Conservation (phyloP, 2,888 invertebrate genomes). For the Ametastegia equiseti region DNA sequence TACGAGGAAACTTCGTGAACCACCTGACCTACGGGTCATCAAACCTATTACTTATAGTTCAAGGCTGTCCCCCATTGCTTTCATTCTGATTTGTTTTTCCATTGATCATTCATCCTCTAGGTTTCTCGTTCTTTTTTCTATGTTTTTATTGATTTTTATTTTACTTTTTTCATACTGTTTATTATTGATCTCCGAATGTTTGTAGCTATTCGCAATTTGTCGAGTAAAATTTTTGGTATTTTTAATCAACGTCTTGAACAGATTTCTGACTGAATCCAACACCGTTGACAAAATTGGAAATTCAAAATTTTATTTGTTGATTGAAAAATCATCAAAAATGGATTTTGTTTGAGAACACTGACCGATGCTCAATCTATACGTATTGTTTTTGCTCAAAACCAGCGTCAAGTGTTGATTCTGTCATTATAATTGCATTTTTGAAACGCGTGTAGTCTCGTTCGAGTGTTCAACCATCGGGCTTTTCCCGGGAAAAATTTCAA, state of each 20-base stretch:
- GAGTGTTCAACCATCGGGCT: neutral
- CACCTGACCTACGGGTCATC: conserved; percentile 48
- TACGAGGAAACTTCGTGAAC: conserved; percentile 55
- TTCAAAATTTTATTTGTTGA: neutral
- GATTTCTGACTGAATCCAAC: neutral
- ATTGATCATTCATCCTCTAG: neutral
- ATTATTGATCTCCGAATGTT: neutral
- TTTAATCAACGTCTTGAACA: neutral
- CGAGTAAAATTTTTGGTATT: neutral
- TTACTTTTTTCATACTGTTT: neutral
- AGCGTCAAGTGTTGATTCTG: no score
- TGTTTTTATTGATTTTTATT: neutral
- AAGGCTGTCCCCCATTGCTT: conserved; percentile 38
- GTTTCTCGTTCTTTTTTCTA: no score
- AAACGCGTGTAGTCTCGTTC: neutral
- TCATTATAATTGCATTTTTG: neutral
- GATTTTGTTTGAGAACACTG: neutral
- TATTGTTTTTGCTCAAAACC: no score
- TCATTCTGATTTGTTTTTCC: conserved; percentile 18
- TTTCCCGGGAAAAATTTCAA: neutral
- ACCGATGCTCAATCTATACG: neutral
- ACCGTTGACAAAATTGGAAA: neutral
- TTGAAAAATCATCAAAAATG: neutral
- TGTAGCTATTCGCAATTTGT: neutral
- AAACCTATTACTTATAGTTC: conserved; percentile 47